Evolutionary conservation across 2,113 vertebrate species (phyloP).

Genomic region (Campylorhamphus procurvoides): DNA sequence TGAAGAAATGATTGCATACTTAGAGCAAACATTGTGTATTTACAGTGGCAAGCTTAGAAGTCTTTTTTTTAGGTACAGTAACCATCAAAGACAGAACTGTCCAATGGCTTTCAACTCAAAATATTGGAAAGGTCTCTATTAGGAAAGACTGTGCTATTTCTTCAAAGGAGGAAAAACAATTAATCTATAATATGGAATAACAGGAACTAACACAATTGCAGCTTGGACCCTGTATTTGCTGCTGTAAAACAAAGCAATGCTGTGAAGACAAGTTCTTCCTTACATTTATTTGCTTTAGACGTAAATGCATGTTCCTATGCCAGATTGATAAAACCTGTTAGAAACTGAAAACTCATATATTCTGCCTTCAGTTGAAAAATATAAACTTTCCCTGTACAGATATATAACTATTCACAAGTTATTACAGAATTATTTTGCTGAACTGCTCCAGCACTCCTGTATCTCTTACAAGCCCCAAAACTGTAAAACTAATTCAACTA

Average conservation of each 20-base stretch:
- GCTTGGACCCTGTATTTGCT: not conserved
- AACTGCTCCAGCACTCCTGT: not conserved
- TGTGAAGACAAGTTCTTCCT: not conserved
- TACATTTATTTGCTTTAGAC: not conserved
- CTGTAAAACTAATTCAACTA: not conserved
- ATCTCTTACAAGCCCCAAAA: not conserved
- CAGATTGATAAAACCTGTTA: not conserved
- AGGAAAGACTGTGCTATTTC: not conserved
- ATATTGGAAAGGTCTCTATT: not conserved
- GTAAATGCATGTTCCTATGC: not conserved
- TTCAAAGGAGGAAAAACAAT: not conserved
- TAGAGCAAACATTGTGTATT: not conserved
- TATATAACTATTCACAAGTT: not conserved
- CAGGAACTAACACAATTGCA: not conserved
- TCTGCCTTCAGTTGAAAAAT: not conserved
- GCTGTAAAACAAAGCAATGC: not conserved
- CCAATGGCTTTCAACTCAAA: not conserved
- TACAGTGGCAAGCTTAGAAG: not conserved
- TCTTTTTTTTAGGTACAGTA: not conserved
- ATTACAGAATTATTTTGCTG: not conserved
- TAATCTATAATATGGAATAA: not conserved
- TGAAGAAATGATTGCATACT: not conserved
- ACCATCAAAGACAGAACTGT: not conserved
- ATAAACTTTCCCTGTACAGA: not conserved
- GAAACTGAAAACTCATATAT: not conserved